Conservation (phyloP, 2,888 invertebrate genomes). For the Leptinotarsa juncta region DNA sequence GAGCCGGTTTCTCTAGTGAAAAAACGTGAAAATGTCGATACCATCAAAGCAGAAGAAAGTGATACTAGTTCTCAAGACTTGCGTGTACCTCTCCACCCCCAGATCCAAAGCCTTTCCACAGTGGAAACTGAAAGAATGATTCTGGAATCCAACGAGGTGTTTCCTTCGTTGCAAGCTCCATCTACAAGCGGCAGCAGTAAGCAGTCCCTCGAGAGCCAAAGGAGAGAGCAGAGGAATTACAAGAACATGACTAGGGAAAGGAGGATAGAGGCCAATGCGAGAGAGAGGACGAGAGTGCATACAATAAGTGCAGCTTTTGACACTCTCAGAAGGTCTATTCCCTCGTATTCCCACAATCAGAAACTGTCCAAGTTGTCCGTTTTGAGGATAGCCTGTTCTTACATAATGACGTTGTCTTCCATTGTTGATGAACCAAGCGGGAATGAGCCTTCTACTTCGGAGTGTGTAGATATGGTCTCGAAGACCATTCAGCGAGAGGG, state of each 20-base stretch:
- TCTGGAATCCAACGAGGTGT: constrained; percentile 55
- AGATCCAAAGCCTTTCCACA: constrained; percentile 49
- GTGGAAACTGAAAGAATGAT: constrained; percentile 59
- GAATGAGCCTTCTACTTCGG: constrained; percentile 72
- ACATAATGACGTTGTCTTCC: constrained; percentile 87
- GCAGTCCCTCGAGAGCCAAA: constrained; percentile 34
- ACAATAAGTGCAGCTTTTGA: constrained; percentile 97
- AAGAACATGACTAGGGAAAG: constrained; percentile 95
- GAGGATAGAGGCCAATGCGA: constrained; percentile 93
- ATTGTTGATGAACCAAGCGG: constrained; percentile 73
- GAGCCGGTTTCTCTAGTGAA: constrained; percentile 58
- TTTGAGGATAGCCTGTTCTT: constrained; percentile 91
- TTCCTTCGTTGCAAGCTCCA: constrained; percentile 53
- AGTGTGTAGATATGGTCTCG: constrained; percentile 89
- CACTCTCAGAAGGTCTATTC: constrained; percentile 84
- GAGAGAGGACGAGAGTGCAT: constrained; percentile 92
- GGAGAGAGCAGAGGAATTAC: constrained; percentile 83
- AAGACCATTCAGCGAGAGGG: constrained; percentile 93
- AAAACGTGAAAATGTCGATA: constrained; percentile 45
- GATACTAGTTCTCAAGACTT: constrained; percentile 40
- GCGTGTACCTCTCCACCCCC: constrained; percentile 60
- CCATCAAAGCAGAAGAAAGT: constrained; percentile 33
- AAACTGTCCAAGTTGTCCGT: constrained; percentile 94
- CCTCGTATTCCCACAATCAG: constrained; percentile 92
- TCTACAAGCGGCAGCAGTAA: constrained; percentile 27